Conservation (phyloP, 2,888 invertebrate genomes). For the Apantesis nais region DNA sequence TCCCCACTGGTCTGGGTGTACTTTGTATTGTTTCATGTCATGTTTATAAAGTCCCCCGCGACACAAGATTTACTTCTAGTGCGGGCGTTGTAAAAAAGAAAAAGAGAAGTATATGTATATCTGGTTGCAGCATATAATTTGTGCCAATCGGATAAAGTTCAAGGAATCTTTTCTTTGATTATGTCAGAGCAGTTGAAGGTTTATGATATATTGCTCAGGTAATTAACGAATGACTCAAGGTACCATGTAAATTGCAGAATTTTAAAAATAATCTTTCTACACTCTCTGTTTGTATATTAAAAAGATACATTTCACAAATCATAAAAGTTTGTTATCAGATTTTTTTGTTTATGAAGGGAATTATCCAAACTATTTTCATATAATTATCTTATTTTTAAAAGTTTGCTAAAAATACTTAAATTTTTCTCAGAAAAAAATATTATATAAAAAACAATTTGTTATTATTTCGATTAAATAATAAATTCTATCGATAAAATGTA, state of each 20-base stretch:
- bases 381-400: too few relatives aligned
- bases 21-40: too few relatives aligned
- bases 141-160: not conserved
- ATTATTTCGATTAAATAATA: not conserved
- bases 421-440: too few relatives aligned
- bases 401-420: too few relatives aligned
- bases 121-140: not conserved
- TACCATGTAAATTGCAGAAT: not conserved
- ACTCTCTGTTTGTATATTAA: not conserved
- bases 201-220: not conserved
- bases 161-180: not conserved
- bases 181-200: not conserved
- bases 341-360: too few relatives aligned
- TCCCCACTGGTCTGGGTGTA: too few relatives aligned
- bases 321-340: too few relatives aligned
- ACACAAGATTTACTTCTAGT: too few relatives aligned
- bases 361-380: too few relatives aligned
- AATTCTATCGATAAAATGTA: conserved; percentile 3
- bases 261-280: not conserved
- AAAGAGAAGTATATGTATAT: not conserved
- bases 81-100: too few relatives aligned
- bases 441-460: too few relatives aligned
- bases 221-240: not conserved
- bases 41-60: too few relatives aligned
- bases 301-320: not conserved